Conservation (phyloP, 2,113 vertebrate species). For the Paracanthobrama guichenoti region DNA sequence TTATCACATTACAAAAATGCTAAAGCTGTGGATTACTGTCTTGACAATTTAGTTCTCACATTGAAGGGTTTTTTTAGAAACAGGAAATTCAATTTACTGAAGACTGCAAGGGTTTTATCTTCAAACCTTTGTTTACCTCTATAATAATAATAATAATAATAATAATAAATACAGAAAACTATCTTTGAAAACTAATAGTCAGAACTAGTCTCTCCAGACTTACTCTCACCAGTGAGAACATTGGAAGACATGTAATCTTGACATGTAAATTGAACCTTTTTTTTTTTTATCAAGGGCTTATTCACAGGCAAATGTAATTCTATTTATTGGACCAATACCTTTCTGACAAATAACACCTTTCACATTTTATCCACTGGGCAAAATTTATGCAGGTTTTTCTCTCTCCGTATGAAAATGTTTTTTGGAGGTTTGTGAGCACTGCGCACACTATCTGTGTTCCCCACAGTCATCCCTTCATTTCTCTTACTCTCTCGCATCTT, state of each 20-base stretch:
- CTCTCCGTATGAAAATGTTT: conserved; percentile 70
- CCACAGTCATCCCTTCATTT: conserved; percentile 48
- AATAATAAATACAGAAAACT: conserved; percentile 6
- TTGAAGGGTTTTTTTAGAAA: conserved; percentile 36
- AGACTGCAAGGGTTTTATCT: conserved; percentile 25
- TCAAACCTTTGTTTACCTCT: not conserved
- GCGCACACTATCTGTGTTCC: conserved; percentile 64
- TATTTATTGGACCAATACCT: conserved; percentile 71
- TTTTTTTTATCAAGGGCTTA: conserved; percentile 64
- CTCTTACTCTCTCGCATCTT: conserved; percentile 32
- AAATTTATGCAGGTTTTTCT: conserved; percentile 71
- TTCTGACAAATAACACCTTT: conserved; percentile 76
- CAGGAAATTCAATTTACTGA: conserved; percentile 62
- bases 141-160: not conserved
- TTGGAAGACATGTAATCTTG: conserved; percentile 65
- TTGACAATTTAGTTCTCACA: conserved; percentile 55
- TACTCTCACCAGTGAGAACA: conserved; percentile 49
- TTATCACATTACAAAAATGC: conserved; percentile 57
- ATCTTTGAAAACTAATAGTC: conserved; percentile 15
- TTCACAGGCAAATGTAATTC: conserved; percentile 73
- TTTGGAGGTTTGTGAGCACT: conserved; percentile 70
- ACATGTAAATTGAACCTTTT: conserved; percentile 68
- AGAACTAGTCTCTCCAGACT: conserved; percentile 25
- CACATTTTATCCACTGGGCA: conserved; percentile 72
- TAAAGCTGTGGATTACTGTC: conserved; percentile 46